Conservation (phyloP, 2,888 invertebrate species). For the Leptogaster cylindrica region DNA sequence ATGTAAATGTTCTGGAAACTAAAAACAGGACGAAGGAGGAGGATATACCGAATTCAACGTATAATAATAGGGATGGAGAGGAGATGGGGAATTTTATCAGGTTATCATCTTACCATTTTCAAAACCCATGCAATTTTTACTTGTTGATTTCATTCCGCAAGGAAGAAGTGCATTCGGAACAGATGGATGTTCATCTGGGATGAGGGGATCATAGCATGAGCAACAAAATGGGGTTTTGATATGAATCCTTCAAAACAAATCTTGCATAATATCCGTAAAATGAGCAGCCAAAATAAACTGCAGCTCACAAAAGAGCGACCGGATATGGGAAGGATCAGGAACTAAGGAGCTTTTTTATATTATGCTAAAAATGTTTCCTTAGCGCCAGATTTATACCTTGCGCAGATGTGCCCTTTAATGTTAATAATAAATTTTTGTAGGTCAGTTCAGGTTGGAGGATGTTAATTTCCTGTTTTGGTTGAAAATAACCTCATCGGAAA, state of each 20-base stretch:
- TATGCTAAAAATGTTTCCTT: too few relatives aligned
- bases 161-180: not conserved
- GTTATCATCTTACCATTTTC: conserved; percentile 1
- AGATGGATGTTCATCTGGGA: not conserved
- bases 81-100: not conserved
- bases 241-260: not conserved
- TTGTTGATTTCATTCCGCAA: not conserved
- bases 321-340: not conserved
- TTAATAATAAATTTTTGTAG: conserved; percentile 11
- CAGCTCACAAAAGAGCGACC: not conserved
- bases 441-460: conserved; percentile 10
- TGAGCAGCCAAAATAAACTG: not conserved
- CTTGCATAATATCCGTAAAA: conserved; percentile 10
- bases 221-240: not conserved
- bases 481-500: not conserved
- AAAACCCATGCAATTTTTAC: not conserved
- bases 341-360: not conserved
- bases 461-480: conserved; percentile 18
- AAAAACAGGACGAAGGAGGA: too few relatives aligned
- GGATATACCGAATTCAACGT: too few relatives aligned
- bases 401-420: not conserved
- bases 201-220: conserved; percentile 37
- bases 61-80: too few relatives aligned
- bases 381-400: not conserved
- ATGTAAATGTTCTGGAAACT: too few relatives aligned